Evolutionary conservation across 1,140 invertebrate species (phyloP).

Genomic region (Dreissena rostriformis): DNA sequence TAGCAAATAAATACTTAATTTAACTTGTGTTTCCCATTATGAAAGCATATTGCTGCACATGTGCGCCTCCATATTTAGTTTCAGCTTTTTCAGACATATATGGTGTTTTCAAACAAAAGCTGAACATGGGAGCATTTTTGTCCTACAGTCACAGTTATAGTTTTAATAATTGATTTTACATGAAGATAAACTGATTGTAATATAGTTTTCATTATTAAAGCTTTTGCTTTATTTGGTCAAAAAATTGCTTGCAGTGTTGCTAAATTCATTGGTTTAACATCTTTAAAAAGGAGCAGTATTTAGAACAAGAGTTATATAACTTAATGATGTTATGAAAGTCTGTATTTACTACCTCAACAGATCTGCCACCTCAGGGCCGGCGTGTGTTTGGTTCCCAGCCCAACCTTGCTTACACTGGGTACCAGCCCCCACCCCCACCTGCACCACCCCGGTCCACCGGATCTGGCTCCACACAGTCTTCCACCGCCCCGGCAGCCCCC

Average conservation of each 20-base stretch:
- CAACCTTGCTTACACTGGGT: slow-evolving; percentile 39
- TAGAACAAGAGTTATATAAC: too few relatives aligned
- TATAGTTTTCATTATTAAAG: not conserved
- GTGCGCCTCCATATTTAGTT: too few relatives aligned
- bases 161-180: not conserved
- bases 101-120: too few relatives aligned
- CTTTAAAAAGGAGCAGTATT: too few relatives aligned
- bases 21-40: too few relatives aligned
- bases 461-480: slow-evolving; percentile 32
- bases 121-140: slow-evolving; percentile 15
- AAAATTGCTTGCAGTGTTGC: not conserved
- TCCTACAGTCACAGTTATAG: not conserved
- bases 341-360: not conserved
- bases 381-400: slow-evolving; percentile 54
- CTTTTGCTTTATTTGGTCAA: not conserved
- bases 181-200: not conserved
- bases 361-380: slow-evolving; percentile 21
- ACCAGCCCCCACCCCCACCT: slow-evolving; percentile 40
- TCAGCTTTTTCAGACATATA: too few relatives aligned
- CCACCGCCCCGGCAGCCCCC: not conserved
- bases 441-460: slow-evolving; percentile 16
- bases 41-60: too few relatives aligned
- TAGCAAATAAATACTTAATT: too few relatives aligned
- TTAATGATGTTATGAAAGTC: not conserved
- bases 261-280: slow-evolving; percentile 21